These are phyloP conservation scores for Rhopilema esculentum DNA, from an alignment of 30 jellyfish, hydroid and myxozoan species.

Conservation along the genomic window DNA sequence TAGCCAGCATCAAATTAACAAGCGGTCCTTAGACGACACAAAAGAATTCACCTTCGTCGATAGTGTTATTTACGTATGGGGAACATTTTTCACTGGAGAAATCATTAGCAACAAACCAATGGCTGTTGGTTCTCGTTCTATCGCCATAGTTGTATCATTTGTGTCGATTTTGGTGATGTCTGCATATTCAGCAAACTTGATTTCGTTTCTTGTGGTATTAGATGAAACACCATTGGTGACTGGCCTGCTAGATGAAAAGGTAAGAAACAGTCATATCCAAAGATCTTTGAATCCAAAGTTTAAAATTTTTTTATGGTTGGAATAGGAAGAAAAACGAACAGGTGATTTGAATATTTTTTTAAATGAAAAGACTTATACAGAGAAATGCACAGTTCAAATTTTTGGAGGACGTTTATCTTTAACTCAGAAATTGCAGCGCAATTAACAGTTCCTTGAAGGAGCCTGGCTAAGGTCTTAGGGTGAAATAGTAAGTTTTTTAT, in stretches of 20 bases:
- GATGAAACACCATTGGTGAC: background rate
- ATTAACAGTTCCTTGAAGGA: too few species aligned
- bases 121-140: slow-evolving; percentile 3
- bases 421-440: too few species aligned
- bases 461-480: too few species aligned
- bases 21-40: slow-evolving; percentile 3
- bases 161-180: background rate
- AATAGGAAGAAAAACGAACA: too few species aligned
- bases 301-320: too few species aligned
- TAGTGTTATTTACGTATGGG: slow-evolving; percentile 52
- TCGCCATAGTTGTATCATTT: background rate
- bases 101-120: slow-evolving; percentile 22
- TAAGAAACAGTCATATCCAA: too few species aligned
- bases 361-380: too few species aligned
- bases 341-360: too few species aligned
- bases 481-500: too few species aligned
- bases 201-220: background rate
- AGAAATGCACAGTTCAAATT: too few species aligned
- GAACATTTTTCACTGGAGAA: slow-evolving; percentile 38
- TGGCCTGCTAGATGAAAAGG: slow-evolving; percentile 6
- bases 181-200: background rate
- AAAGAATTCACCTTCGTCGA: slow-evolving; percentile 13
- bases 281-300: too few species aligned
- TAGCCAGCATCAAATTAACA: background rate
- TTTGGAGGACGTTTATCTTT: too few species aligned